Evolutionary conservation across 2,888 invertebrate genomes (phyloP), one percentile per base, ranked within the genome.

Genomic region (Leptopilina syphax): DNA sequence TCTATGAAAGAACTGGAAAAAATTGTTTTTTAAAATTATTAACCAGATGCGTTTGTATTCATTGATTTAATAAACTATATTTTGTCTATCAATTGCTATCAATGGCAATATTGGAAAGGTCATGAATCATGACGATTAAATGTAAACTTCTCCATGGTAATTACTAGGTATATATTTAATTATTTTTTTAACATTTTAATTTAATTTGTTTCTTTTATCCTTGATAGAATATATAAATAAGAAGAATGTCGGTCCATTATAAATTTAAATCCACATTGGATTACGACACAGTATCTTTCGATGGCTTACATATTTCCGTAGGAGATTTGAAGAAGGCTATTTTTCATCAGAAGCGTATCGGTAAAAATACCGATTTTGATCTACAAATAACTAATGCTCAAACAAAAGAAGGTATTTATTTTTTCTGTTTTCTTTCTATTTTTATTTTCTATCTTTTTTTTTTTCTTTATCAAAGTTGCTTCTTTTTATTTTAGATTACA

Each of bases 241-340:
- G 65, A 81, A 91, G 81, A 80, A 98, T 98, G 96, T 98, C 98
- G 90, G 98, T 99, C 86, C 99, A 99, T 93, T 99, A 99, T 93
- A 99, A 99, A 93, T 99, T 99, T 92, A 99, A 99, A 93, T 98
- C 98, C 90, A 97, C 98, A 82, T 94, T 98, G 91, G 98, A 98
- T 92, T 98, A 96, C 93, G 98, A 99, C 92, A 98, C 98, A 9
- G 96, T 99, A 83, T 97, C 98, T 63, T 98, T 99, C 92, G 98
- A 99, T 94, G 99, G 99, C 81, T 94, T 99, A 81, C 97, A 98
- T 92, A 98, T 99, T 90, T 97, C 98, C 67, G 97, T 99, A 85
- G 96, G 96, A 70, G 99, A 99, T 92, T 94, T 99, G 84, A 99
- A 99, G 93, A 96, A 97, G 89, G 96, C 97, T 78, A 99, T 99